phyloP scores from a whole-genome alignment of 1,140 invertebrate species.

The Harpegnathos saltator region DNA sequence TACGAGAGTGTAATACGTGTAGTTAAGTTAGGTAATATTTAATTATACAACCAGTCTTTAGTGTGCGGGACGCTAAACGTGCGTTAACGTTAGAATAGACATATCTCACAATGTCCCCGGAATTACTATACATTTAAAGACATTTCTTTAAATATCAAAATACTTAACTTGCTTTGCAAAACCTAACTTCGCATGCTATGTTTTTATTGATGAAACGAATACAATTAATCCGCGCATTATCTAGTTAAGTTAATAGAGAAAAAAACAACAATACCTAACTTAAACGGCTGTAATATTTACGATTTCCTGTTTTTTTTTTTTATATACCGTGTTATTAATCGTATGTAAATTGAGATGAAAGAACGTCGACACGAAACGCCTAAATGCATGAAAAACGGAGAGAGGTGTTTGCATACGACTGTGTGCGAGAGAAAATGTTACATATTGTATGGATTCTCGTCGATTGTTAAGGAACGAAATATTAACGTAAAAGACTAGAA shows the following conservation, averaged over 20 bases:
- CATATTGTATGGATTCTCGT: slow-evolving; percentile 35
- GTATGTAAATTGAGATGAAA: slow-evolving; percentile 26
- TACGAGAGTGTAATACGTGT: slow-evolving; percentile 71
- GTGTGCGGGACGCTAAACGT: slow-evolving; percentile 77
- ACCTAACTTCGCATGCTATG: slow-evolving; percentile 55
- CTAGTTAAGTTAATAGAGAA: slow-evolving; percentile 76
- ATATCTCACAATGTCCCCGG: slow-evolving; percentile 69
- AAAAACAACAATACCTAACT: slow-evolving; percentile 52
- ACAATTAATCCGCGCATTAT: slow-evolving; percentile 66
- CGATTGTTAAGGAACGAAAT: background rate
- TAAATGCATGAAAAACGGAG: slow-evolving; percentile 54
- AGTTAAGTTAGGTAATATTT: slow-evolving; percentile 80
- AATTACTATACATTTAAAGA: slow-evolving; percentile 73
- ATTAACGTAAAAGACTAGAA: slow-evolving; percentile 27
- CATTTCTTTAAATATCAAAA: slow-evolving; percentile 69
- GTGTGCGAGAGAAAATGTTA: slow-evolving; percentile 10
- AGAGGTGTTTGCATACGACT: background rate
- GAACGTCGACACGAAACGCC: slow-evolving; percentile 26
- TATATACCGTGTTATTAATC: slow-evolving; percentile 32
- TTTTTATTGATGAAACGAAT: slow-evolving; percentile 54
- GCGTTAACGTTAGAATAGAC: slow-evolving; percentile 71
- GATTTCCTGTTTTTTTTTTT: slow-evolving; percentile 37
- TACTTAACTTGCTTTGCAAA: slow-evolving; percentile 63
- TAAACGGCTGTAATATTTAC: slow-evolving; percentile 54
- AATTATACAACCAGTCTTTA: slow-evolving; percentile 85